Percentiles rank a stretch among this genome's conserved stretches.
phyloP scores from a whole-genome alignment of 37 sponge, comb jelly and placozoan genomes.

The Cliona cf. orientalis region DNA sequence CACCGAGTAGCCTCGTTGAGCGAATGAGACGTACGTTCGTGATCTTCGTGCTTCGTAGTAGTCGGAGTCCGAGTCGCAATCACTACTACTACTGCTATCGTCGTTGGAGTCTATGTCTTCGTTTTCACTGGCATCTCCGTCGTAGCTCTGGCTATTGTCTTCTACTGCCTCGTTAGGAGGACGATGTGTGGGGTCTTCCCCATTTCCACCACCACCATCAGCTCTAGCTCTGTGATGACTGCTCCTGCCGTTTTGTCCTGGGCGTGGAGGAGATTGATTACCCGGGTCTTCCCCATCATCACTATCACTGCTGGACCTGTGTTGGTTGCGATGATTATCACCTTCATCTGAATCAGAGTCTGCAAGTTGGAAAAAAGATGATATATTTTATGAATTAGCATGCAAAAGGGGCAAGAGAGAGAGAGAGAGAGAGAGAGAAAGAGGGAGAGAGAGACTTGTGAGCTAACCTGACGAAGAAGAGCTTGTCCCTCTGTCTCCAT shows the following conservation, averaged over 20 bases:
- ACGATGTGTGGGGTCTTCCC: neutral
- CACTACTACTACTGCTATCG: neutral
- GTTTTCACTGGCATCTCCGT: neutral
- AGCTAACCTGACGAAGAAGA: too few relatives aligned
- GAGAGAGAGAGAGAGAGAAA: too few relatives aligned
- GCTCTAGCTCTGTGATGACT: neutral
- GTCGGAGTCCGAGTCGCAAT: too few relatives aligned
- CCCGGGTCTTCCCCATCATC: neutral
- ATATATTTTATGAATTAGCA: too few relatives aligned
- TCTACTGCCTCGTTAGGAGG: neutral
- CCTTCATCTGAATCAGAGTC: constrained; percentile 1
- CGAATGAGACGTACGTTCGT: neutral
- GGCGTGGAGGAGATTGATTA: neutral
- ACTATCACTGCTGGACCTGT: neutral
- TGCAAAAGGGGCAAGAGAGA: too few relatives aligned
- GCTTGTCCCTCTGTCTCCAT: constrained; percentile 12
- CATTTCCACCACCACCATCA: neutral
- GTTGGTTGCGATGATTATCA: neutral
- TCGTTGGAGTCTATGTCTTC: neutral
- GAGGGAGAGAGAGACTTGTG: too few relatives aligned
- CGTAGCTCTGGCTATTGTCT: neutral
- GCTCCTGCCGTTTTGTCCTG: neutral
- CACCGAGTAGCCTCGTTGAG: neutral
- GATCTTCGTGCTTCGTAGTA: neutral
- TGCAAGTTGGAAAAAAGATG: neutral